phyloP scores from a whole-genome alignment of 2,888 invertebrate species.

The Eristalis arbustorum region DNA sequence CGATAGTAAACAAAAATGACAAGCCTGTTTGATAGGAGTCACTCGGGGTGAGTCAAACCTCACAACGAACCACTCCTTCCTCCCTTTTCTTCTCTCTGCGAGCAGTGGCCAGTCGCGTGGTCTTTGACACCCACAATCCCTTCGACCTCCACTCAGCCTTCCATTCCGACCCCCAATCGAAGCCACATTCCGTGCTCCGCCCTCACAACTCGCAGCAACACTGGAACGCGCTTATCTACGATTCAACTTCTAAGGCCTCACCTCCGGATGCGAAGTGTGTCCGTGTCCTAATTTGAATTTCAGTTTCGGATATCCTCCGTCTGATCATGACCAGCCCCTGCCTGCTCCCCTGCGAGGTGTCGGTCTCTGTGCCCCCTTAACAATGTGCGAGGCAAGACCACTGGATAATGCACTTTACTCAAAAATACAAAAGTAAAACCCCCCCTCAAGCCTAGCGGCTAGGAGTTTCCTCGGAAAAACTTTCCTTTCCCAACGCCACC shows the following conservation, averaged over 20 bases:
- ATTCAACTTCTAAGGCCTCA: background rate
- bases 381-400: constrained; percentile 9
- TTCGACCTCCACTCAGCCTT: too few relatives aligned
- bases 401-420: constrained; percentile 57
- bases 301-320: background rate
- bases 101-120: too few relatives aligned
- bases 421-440: background rate
- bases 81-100: too few relatives aligned
- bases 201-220: background rate
- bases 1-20: too few relatives aligned
- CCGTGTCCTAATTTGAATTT: background rate
- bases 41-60: too few relatives aligned
- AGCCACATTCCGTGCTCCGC: background rate
- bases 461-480: constrained; percentile 29
- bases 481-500: constrained; percentile 44
- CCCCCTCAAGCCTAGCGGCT: constrained; percentile 5
- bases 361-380: constrained; percentile 1
- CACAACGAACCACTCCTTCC: too few relatives aligned
- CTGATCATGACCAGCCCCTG: background rate
- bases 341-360: constrained; percentile 4
- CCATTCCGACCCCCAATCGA: too few relatives aligned
- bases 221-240: background rate
- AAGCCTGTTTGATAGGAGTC: too few relatives aligned
- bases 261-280: background rate
- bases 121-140: too few relatives aligned